phyloP scores from a whole-genome alignment of 1,140 invertebrate genomes.

The Zaprionus inermis region DNA sequence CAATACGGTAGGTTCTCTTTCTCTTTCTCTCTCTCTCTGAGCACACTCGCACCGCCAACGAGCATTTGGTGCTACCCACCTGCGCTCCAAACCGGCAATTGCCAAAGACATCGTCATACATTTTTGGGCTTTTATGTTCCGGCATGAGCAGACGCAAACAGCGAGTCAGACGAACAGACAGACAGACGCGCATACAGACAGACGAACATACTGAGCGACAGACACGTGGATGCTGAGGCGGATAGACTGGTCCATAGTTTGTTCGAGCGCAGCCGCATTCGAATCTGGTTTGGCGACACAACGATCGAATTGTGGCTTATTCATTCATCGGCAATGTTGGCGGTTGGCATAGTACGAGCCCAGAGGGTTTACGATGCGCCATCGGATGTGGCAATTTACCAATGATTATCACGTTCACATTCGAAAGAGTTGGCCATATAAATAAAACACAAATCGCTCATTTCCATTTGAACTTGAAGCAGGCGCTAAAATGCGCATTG shows the following conservation, averaged over 20 bases:
- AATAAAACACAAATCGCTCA: constrained; percentile 49
- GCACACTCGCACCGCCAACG: constrained; percentile 43
- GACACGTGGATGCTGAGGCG: constrained; percentile 54
- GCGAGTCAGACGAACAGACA: constrained; percentile 1
- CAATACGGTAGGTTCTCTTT: not conserved
- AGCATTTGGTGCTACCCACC: constrained; percentile 56
- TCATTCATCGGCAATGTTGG: constrained; percentile 57
- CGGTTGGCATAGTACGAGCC: constrained; percentile 7
- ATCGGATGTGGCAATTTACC: constrained; percentile 43
- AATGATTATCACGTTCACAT: constrained; percentile 70
- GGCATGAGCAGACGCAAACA: constrained; percentile 56
- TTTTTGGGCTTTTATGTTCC: constrained; percentile 72
- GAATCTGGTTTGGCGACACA: constrained; percentile 54
- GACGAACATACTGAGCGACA: constrained; percentile 21
- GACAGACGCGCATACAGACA: constrained; percentile 9
- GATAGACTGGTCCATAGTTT: constrained; percentile 40
- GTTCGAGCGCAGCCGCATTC: constrained; percentile 16
- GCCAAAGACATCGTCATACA: constrained; percentile 59
- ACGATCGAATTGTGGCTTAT: constrained; percentile 38
- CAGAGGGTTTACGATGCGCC: constrained; percentile 16
- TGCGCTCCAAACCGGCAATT: constrained; percentile 64
- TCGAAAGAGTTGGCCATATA: constrained; percentile 56
- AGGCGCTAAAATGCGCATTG: constrained; percentile 74
- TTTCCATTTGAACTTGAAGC: constrained; percentile 77
- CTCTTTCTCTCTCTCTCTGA: not conserved